These are phyloP conservation scores for Neomicropteryx cornuta DNA, from an alignment of 1,140 invertebrate genomes.

Conservation along the genomic window DNA sequence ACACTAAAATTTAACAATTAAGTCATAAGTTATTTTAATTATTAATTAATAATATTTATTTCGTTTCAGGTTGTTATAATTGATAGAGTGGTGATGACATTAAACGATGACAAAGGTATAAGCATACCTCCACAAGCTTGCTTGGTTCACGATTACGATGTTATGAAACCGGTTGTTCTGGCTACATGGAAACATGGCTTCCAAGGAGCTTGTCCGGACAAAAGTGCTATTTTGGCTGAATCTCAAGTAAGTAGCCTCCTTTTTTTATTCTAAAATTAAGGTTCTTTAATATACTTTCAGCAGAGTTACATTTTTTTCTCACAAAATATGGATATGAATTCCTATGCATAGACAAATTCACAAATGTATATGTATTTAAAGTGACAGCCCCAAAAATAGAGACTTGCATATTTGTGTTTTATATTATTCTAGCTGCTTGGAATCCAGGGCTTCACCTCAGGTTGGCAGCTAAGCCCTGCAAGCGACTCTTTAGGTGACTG, in stretches of 20 bases:
- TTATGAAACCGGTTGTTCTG: slow-evolving; percentile 87
- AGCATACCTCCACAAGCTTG: slow-evolving; percentile 61
- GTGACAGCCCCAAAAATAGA: slow-evolving; percentile 1
- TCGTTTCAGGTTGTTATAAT: slow-evolving; percentile 70
- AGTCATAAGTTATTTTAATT: slow-evolving; percentile 1
- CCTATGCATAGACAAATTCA: no score
- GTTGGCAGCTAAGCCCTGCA: no score
- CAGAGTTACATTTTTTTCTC: no score
- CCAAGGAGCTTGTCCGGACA: slow-evolving; percentile 88
- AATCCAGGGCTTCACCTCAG: no score
- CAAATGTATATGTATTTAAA: background rate
- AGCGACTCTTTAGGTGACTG: no score
- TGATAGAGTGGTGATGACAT: slow-evolving; percentile 76
- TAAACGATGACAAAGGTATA: slow-evolving; percentile 60
- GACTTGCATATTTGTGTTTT: no score
- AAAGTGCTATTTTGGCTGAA: slow-evolving; percentile 84
- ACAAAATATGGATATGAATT: no score
- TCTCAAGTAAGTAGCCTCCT: slow-evolving; percentile 57
- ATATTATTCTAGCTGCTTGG: no score
- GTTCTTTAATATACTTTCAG: no score
- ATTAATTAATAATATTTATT: no score
- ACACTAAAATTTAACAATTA: no score
- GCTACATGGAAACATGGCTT: slow-evolving; percentile 96
- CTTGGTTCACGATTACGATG: slow-evolving; percentile 82
- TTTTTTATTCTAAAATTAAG: no score